Evolutionary conservation across 2,888 invertebrate genomes (phyloP), one percentile per base, ranked within the genome.

Genomic region (Cristatella mucedo): DNA sequence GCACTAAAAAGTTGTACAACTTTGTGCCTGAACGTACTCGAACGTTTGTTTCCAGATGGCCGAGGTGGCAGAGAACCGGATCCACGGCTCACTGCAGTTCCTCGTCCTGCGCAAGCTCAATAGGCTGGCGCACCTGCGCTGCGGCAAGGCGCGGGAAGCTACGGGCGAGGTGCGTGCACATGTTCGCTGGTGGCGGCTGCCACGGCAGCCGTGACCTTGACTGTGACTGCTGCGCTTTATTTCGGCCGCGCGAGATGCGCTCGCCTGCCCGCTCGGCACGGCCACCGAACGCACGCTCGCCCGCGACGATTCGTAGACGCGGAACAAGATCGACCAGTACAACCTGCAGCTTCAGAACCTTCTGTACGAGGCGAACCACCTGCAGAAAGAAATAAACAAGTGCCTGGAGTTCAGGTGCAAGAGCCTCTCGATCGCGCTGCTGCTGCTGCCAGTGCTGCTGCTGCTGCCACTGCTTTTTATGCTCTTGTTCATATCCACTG

Each of bases 351-450:
- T 89, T 40, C 89, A 93, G 67, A 93, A 93, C 68, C 72, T 93
- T 38, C 69, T 89, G 4, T 93, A 93, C 63, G 93, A 93, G 72
- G 79, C 83, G 6, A 80, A 84, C 59, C 87, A 93, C 69, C 71
- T 93, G 16, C 80, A 85, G 51, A 84, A 85, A 52, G 91, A 93
- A 73, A 85, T 86, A n/a, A 77, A 81, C 16, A 85, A 86, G 56
- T 91, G 91, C 58, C 73, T 86, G 44, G 84, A 89, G 58, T 91
- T 89, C 61, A 89, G 85, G 77, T 78, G 65, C n/a, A n/a, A n/a
- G n/a, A n/a, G n/a, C n/a, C 33, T 13, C 21, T 33, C 13, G 20
- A 13, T 6, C 13, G n/a, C n/a, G n/a, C n/a, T n/a, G n/a, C n/a
- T n/a, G n/a, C n/a, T n/a, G n/a, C n/a, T n/a, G n/a, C n/a, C n/a